Evolutionary conservation across 2,797 vertebrate species (phyloP), one percentile per base, ranked within the genome.

Genomic region (Syngnathus rostellatus): DNA sequence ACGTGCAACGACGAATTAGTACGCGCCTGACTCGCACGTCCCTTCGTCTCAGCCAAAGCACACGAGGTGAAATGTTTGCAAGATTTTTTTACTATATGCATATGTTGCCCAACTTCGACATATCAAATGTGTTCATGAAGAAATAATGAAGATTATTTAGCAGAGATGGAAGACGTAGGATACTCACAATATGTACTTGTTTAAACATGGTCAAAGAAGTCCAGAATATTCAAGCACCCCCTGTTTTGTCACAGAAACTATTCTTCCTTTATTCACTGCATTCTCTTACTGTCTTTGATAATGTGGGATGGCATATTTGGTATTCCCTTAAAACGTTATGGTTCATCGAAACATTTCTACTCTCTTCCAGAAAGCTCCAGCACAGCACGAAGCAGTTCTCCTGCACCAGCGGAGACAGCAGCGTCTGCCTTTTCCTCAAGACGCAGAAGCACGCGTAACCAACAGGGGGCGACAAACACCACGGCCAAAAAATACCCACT

Each of bases 381-480:
- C 75, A 91, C 92, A 2, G 87, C 91, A 68, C 89, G 87, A 50
- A 91, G 90, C 71, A 83, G 89, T 0, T 87, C 88, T 63, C 83
- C 85, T 21, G 83, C 89, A 1, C 83, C 93, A 0, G 84, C 84
- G 25, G 92, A 89, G 19, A 10, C 65, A 8, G 39, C 84, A 65
- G 81, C 83, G 0, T 84, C 85, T 0, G 75, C 83, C 66, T 98
- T 94, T 82, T 93, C 94, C 66, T 95, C 94, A 19, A 94, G 84
- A 8, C 89, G 95, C 66, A 93, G 95, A 69, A 89, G 97, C 79
- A 98, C 97, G 2, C 95, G 95, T 72, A 98, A 96, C 90, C 96
- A 98, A 72, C 94, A 96, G 83, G 94, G 93, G 9, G 80, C 89
- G 0, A 87, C 93, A 5, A 93, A 93, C 78, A 86, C 92, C 58